Base-by-base conservation (phyloP, 2,797 vertebrate species). In the Chrysolophus pictus region DNA sequence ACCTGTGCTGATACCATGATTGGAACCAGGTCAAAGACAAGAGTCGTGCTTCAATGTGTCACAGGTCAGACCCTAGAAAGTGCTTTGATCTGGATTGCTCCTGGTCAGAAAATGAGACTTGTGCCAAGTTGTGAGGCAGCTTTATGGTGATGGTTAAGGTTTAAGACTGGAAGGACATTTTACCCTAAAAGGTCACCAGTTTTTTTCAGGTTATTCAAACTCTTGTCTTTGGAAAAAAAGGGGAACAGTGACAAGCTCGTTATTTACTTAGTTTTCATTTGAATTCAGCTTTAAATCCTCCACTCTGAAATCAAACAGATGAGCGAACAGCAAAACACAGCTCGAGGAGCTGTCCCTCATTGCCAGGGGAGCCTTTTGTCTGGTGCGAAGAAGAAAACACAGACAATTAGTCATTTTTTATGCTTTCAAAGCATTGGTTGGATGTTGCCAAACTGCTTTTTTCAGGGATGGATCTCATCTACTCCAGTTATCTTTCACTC, bases 391-490 rank as follows among this genome's bases (percentile, higher is more conserved):
- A 93, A 93, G 93, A 88, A 96, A 95, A 93, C 90, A 83, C 51
- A 92, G 90, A 93, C 85, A 92, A 91, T 91, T 95, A 91, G 85
- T 90, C 42, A 92, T 94, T 86, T 95, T 84, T 87, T 87, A 33
- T 94, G 80, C 91, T 93, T 96, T 95, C 93, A 95, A 92, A 94
- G 70, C 85, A 90, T 84, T 53, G 76, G 44, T 82, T 91, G 92
- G 87, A 90, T 92, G 83, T 65, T 92, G 91, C 84, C 91, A 95
- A 95, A 84, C 84, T 83, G 94, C n/a, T 72, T 87, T 64, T 69
- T 94, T 63, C 37, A 2, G 33, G 14, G 92, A 95, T 67, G 93
- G 64, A 79, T 91, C 77, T 95, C 1, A 3, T 92, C 88, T 93
- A 70, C 83, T 90, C 85, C 90, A 79, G 77, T 84, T 92, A 53